Percentiles rank a stretch among this genome's conserved stretches.
These are phyloP conservation scores for Ennomos fuscantarius DNA, from an alignment of 2,888 invertebrate genomes.

Conservation along the genomic window DNA sequence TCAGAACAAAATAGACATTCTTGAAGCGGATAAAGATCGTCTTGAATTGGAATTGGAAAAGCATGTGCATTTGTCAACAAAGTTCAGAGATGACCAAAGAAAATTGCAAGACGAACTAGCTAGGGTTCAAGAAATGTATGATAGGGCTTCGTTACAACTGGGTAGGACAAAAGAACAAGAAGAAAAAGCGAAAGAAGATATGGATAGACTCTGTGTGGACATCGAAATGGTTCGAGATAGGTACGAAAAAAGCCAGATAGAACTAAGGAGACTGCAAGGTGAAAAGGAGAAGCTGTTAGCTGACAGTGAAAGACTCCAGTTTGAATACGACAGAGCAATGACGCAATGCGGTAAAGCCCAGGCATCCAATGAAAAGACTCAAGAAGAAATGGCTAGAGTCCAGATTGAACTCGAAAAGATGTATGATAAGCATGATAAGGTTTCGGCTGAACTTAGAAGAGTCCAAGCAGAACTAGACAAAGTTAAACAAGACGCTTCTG, in stretches of 20 bases:
- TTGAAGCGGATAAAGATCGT: conserved; percentile 95
- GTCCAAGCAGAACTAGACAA: conserved; percentile 91
- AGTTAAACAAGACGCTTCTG: conserved; percentile 89
- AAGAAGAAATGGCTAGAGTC: conserved; percentile 94
- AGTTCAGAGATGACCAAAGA: conserved; percentile 93
- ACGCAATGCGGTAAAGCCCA: conserved; percentile 94
- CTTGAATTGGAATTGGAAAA: conserved; percentile 94
- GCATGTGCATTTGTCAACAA: conserved; percentile 90
- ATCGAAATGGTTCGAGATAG: conserved; percentile 95
- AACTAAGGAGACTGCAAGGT: conserved; percentile 91
- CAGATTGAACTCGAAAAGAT: conserved; percentile 95
- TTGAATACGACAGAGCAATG: conserved; percentile 94
- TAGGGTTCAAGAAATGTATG: conserved; percentile 94
- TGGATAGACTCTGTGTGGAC: conserved; percentile 91
- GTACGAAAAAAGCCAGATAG: conserved; percentile 94
- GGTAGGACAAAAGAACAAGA: conserved; percentile 95
- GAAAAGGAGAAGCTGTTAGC: conserved; percentile 94
- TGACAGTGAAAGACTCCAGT: conserved; percentile 93
- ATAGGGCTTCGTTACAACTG: conserved; percentile 93
- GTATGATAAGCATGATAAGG: conserved; percentile 95
- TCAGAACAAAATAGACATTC: conserved; percentile 94
- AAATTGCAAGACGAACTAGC: conserved; percentile 95
- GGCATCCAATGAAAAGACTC: conserved; percentile 93
- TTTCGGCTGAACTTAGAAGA: conserved; percentile 92
- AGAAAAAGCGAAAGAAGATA: conserved; percentile 94